A percentile compares a stretch with the other conserved stretches of the same genome.
Conservation (phyloP, 2,888 invertebrate genomes). For the Caenorhabditis imperialis region DNA sequence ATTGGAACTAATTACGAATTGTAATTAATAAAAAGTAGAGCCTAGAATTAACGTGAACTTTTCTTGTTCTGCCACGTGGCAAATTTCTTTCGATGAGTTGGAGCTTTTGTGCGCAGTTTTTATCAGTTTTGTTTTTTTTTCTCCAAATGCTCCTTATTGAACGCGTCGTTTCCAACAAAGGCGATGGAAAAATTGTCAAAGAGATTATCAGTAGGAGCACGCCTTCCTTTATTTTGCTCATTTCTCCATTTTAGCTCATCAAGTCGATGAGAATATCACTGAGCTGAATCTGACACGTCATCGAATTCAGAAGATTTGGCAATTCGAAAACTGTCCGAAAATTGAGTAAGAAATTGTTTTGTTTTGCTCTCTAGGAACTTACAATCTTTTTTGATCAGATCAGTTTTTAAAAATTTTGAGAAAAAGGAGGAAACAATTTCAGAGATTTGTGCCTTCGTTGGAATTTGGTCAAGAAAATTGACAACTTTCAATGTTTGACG, state of each 20-base stretch:
- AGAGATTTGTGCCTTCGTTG: slow-evolving; percentile 82
- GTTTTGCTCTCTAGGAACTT: neutral
- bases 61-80: no score
- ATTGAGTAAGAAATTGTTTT: slow-evolving; percentile 24
- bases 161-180: slow-evolving; percentile 49
- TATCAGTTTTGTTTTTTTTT: no score
- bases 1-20: slow-evolving; percentile 17
- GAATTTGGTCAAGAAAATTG: slow-evolving; percentile 95
- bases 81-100: no score
- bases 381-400: neutral
- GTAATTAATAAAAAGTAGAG: slow-evolving; percentile 39
- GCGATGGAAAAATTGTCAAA: slow-evolving; percentile 49
- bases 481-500: slow-evolving; percentile 86
- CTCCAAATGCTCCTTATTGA: slow-evolving; percentile 43
- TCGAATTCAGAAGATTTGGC: slow-evolving; percentile 34
- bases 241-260: slow-evolving; percentile 10
- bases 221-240: neutral
- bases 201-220: slow-evolving; percentile 39
- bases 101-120: no score
- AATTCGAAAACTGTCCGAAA: slow-evolving; percentile 32
- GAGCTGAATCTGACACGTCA: slow-evolving; percentile 48
- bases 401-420: no score
- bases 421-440: neutral
- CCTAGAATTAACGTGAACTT: no score
- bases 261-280: slow-evolving; percentile 18